Evolutionary conservation across 92 coral and sea anemone genomes (phyloP), one percentile per base, ranked within the genome.

Genomic region (Isaurus tuberculatus): DNA sequence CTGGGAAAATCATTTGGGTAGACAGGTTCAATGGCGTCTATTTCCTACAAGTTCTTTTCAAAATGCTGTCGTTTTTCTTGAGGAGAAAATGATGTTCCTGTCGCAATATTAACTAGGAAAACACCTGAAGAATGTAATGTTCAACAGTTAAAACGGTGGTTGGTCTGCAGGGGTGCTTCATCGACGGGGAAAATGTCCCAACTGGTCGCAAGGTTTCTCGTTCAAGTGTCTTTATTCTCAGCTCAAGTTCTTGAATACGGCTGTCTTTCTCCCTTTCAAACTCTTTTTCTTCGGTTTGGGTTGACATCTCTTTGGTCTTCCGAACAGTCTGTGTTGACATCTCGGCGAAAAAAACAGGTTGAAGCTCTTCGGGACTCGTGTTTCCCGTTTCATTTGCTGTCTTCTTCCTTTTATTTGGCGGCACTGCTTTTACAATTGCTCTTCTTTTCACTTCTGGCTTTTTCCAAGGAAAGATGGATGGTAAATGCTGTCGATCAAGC

Each of bases 171-270:
- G n/a, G n/a, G n/a, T n/a, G n/a, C n/a, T n/a, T n/a, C n/a, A n/a
- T n/a, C n/a, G n/a, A n/a, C n/a, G n/a, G n/a, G n/a, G n/a, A 68
- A 68, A 36, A 69, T 17, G 51, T 69, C 73, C 3, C 73, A 36
- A 0, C 29, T 36, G 4, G 48, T 69, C 23, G 44, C 46, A 31
- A 66, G 42, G 25, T 32, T 48, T 63, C 84, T 58, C 17, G 65
- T 63, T 79, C 53, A 36, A 63, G 67, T 40, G 37, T 79, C 5
- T 79, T 34, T 61, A 79, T 79, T 61, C 66, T 60, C 66, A 60
- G 66, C 57, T 19, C 66, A 55, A 48, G 64, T 57, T 78, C 83
- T 26, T 16, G 42, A 34, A 26, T 23, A 20, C 2, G 83, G 23
- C 22, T 28, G 26, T 55, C 46, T 15, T 20, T 78, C 28, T 53